Evolutionary conservation across 2,888 invertebrate genomes (phyloP), one percentile per base, ranked within the genome.

Genomic region (Lepidochitona cinerea): DNA sequence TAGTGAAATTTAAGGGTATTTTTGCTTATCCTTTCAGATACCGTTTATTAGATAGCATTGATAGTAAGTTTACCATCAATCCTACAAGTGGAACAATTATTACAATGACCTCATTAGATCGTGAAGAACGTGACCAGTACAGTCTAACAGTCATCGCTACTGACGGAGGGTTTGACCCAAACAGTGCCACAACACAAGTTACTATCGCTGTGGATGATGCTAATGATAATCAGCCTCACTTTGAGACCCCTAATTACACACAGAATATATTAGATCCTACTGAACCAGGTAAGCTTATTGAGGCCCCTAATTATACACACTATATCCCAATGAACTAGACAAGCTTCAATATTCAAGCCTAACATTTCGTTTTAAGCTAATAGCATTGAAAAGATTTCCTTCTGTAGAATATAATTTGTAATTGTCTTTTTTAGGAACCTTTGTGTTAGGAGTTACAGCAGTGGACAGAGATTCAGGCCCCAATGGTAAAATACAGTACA

Each of bases 361-460:
- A n/a, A n/a, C n/a, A n/a, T n/a, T n/a, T n/a, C n/a, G n/a, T n/a
- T n/a, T n/a, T n/a, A n/a, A n/a, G n/a, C n/a, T n/a, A n/a, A n/a
- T n/a, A n/a, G n/a, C n/a, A n/a, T n/a, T n/a, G n/a, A n/a, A n/a
- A n/a, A n/a, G n/a, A n/a, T n/a, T n/a, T n/a, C n/a, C n/a, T n/a
- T n/a, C n/a, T n/a, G n/a, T n/a, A n/a, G n/a, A n/a, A n/a, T n/a
- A n/a, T n/a, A n/a, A n/a, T n/a, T n/a, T n/a, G n/a, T n/a, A n/a
- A n/a, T n/a, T n/a, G n/a, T n/a, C n/a, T 53, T 33, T 79, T 82
- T 23, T 80, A 90, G 93, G 93, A 66, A 91, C 96, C 84, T 98
- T 97, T 91, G 95, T 98, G 33, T 95, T 96, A 88, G 97, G 97
- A 9, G 96, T 96, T 0, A 95, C 94, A 89, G 97, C 97, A 0